These are phyloP conservation scores for Ciconia nigra DNA, from an alignment of 2,797 vertebrate species.

Conservation along the genomic window DNA sequence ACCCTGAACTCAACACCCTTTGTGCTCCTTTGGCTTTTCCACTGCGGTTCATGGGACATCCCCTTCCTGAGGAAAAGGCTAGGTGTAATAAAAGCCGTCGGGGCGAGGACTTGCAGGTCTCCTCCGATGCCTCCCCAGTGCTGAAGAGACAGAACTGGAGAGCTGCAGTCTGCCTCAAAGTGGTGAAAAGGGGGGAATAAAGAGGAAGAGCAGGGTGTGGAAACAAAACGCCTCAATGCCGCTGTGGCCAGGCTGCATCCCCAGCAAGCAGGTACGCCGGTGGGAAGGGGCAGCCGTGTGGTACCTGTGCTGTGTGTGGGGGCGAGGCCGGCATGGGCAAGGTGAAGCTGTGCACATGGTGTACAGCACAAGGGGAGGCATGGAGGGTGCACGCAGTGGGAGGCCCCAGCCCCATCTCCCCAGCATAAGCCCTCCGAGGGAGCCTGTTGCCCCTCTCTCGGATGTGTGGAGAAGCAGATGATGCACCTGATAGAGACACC, in stretches of 20 bases:
- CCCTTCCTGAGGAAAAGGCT: constrained; percentile 46
- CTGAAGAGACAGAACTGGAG: neutral
- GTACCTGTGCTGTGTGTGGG: neutral
- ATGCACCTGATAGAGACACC: accelerated
- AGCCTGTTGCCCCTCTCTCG: neutral
- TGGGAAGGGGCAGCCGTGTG: neutral
- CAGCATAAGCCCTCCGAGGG: neutral
- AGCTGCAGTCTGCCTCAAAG: neutral
- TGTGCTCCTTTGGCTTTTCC: constrained; percentile 50
- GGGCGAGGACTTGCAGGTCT: neutral
- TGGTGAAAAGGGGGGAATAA: neutral
- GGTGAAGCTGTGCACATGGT: neutral
- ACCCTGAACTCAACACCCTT: constrained; percentile 29
- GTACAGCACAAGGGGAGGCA: neutral
- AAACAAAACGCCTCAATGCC: neutral
- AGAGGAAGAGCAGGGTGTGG: neutral
- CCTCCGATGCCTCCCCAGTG: neutral
- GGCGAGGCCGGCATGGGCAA: accelerated
- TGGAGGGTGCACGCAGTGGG: accelerated
- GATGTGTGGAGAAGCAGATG: neutral
- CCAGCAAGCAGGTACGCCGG: neutral
- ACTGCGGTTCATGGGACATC: constrained; percentile 18
- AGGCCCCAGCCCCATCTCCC: neutral
- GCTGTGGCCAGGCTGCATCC: neutral
- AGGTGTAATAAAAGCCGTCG: constrained; percentile 27